phyloP scores from a whole-genome alignment of 2,888 invertebrate species.

The Tipula unca region DNA sequence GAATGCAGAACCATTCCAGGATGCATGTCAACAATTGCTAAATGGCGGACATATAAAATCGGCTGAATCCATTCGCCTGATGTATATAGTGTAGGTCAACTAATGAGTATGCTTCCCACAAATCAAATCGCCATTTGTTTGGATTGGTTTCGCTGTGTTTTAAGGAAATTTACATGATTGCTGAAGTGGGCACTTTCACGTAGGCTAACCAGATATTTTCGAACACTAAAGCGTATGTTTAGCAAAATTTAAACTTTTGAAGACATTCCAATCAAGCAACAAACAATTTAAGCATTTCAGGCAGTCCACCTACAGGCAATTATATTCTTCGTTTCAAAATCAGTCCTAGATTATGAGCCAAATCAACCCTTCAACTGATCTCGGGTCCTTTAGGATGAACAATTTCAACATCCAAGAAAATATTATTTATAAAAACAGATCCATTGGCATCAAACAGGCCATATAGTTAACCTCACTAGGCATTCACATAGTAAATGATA shows the following conservation, averaged over 20 bases:
- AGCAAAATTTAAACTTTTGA: slow-evolving; percentile 59
- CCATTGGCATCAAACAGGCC: too few species aligned
- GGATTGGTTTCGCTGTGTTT: slow-evolving; percentile 60
- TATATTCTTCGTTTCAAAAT: too few species aligned
- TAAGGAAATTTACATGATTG: slow-evolving; percentile 50
- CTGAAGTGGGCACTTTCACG: slow-evolving; percentile 45
- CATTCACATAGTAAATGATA: too few species aligned
- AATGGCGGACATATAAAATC: slow-evolving; percentile 50
- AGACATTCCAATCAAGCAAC: slow-evolving; percentile 54
- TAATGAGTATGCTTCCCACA: slow-evolving; percentile 57
- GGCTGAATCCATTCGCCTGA: slow-evolving; percentile 61
- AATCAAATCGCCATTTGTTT: slow-evolving; percentile 59
- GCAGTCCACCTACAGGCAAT: too few species aligned
- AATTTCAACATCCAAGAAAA: too few species aligned
- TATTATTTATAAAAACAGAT: too few species aligned
- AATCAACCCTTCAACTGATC: too few species aligned
- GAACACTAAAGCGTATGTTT: slow-evolving; percentile 50
- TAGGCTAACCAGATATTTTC: slow-evolving; percentile 43
- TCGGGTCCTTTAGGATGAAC: too few species aligned
- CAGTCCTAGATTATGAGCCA: too few species aligned
- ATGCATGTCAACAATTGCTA: slow-evolving; percentile 56
- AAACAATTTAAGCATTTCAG: too few species aligned
- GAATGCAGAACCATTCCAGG: slow-evolving; percentile 66
- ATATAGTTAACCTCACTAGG: too few species aligned
- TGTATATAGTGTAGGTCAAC: slow-evolving; percentile 68